Evolutionary conservation across 2,113 vertebrate species (phyloP).

Genomic region (Rutilus rutilus): DNA sequence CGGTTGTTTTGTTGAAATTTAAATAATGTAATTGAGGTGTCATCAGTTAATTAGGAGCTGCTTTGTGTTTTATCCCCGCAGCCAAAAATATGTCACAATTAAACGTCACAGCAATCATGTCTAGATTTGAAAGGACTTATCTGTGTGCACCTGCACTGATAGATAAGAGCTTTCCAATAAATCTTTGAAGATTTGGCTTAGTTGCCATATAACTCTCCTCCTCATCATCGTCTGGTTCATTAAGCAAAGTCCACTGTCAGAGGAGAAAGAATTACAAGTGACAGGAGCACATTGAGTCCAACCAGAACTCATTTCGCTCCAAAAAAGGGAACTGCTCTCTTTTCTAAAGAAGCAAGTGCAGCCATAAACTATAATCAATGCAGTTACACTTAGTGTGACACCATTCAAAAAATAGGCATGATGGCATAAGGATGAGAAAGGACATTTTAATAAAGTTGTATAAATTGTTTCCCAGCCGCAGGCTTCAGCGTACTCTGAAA

Average conservation of each 20-base stretch:
- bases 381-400: not conserved
- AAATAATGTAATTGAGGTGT: not conserved
- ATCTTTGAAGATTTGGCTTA: constrained; percentile 8
- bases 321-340: not conserved
- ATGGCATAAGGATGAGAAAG: not conserved
- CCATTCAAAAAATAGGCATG: not conserved
- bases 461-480: not conserved
- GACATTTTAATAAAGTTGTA: constrained; percentile 28
- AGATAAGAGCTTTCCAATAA: constrained; percentile 33
- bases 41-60: constrained; percentile 9
- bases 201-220: not conserved
- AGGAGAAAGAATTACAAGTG: constrained; percentile 18
- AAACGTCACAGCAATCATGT: not conserved
- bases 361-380: constrained; percentile 13
- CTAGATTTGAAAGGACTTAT: not conserved
- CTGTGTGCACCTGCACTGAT: not conserved
- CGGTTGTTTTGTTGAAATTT: not conserved
- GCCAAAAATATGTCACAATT: not conserved
- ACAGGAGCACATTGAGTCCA: constrained; percentile 8
- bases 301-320: not conserved
- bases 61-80: not conserved
- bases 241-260: constrained; percentile 15
- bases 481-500: not conserved
- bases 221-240: not conserved
- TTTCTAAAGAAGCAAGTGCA: not conserved